Conservation (phyloP, 2,888 invertebrate genomes). For the Lomographa bimaculata region DNA sequence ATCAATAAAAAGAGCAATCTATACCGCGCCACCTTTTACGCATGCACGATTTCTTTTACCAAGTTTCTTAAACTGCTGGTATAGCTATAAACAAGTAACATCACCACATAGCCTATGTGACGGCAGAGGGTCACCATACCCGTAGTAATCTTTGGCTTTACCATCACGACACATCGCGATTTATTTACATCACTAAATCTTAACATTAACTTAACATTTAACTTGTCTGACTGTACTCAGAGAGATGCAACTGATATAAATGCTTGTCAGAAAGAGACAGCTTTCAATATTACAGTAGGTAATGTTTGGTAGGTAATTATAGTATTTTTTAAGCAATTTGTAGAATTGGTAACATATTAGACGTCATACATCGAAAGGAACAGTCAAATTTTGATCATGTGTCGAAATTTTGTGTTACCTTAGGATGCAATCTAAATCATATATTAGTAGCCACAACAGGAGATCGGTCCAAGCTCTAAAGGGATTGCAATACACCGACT, state of each 20-base stretch:
- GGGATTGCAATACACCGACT: conserved; percentile 74
- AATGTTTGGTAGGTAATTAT: too few species aligned
- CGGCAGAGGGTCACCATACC: conserved; percentile 84
- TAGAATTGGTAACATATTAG: conserved; percentile 21
- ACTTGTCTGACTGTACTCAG: conserved; percentile 55
- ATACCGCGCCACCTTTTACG: conserved; percentile 14
- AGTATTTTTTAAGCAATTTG: conserved; percentile 30
- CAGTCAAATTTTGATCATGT: conserved; percentile 28
- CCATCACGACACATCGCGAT: conserved; percentile 83
- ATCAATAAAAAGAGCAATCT: not conserved
- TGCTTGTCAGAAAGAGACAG: conserved; percentile 52
- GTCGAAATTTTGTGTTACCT: conserved; percentile 23
- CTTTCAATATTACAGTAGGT: too few species aligned
- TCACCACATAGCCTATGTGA: conserved; percentile 68
- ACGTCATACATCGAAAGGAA: conserved; percentile 27
- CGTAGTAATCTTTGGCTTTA: conserved; percentile 84
- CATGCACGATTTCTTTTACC: not conserved
- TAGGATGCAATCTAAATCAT: conserved; percentile 40
- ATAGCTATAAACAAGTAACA: conserved; percentile 41
- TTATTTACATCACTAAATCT: conserved; percentile 61
- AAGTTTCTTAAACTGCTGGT: conserved; percentile 10
- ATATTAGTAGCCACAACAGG: conserved; percentile 38
- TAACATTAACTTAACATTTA: conserved; percentile 51
- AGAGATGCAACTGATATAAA: conserved; percentile 48
- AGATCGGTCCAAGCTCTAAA: conserved; percentile 63